Evolutionary conservation across 92 coral and sea anemone species (phyloP), one percentile per base, ranked within the genome.

Genomic region (Parazoanthus darwini): DNA sequence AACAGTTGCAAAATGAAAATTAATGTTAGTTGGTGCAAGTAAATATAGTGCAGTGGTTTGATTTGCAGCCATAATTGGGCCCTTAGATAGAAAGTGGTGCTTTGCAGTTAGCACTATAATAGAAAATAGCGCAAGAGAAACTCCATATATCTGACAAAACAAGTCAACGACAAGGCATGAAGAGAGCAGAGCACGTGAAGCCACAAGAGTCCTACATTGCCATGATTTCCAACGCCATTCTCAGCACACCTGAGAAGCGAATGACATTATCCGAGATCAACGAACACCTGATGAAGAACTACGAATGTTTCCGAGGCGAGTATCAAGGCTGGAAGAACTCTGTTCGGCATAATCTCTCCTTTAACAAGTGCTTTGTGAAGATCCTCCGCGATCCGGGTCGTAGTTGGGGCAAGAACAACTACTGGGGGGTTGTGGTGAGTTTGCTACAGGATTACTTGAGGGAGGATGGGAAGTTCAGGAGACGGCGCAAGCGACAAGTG

Each of bases 291-390:
- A 54, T 86, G 51, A 50, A 90, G 42, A 88, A 90, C 87, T 90
- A 90, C 87, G 82, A 68, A 38, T 90, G 87, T 79, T 90, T 90
- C 58, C 89, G 82, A 90, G 92, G 92, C 0, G 59, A 88, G n/a
- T 90, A 90, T 85, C 82, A 90, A 68, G 92, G 92, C 3, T 90
- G 92, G 92, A 83, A 88, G 36, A 90, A 90, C 89, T 90, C 92
- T 74, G 92, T 90, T 16, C 84, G 92, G 67, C 92, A 90, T 86
- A 90, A 90, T 82, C 92, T 90, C 77, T 90, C 92, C 26, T 90
- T 85, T 59, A 90, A 90, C 78, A 90, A 90, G 59, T 90, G 92
- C 56, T 90, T 90, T 80, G 88, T 88, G 39, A 90, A 90, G 89
- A 90, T 90, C 38, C 92, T 90, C 9, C 87, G 88, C 66, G 92